A percentile compares a stretch with the other conserved stretches of the same genome.
These are phyloP conservation scores for Pharmacophagus antenor DNA, from an alignment of 2,888 invertebrate genomes.

Conservation along the genomic window DNA sequence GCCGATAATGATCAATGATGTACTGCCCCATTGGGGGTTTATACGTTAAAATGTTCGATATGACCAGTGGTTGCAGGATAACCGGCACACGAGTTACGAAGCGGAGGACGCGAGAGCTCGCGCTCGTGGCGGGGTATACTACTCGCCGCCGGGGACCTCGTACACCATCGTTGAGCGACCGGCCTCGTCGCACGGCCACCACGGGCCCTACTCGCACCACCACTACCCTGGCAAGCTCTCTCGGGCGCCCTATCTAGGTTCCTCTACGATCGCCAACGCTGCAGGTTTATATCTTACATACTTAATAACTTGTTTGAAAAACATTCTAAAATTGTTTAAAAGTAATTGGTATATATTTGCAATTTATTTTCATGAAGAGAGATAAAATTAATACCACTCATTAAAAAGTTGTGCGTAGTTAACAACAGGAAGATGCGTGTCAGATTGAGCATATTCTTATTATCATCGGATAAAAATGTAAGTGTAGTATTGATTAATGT, in stretches of 20 bases:
- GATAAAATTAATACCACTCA: too few relatives aligned
- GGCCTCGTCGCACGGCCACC: slow-evolving; percentile 86
- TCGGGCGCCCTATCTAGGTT: slow-evolving; percentile 85
- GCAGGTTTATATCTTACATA: slow-evolving; percentile 47
- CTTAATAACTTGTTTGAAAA: background rate
- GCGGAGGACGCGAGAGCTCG: slow-evolving; percentile 75
- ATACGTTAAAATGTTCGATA: slow-evolving; percentile 39
- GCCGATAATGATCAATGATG: background rate
- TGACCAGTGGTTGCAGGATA: slow-evolving; percentile 70
- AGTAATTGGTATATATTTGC: too few relatives aligned
- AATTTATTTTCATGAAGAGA: too few relatives aligned
- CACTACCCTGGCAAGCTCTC: slow-evolving; percentile 76
- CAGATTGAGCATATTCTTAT: too few relatives aligned
- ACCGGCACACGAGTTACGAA: slow-evolving; percentile 75
- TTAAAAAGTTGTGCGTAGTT: too few relatives aligned
- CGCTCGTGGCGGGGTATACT: slow-evolving; percentile 87
- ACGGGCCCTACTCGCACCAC: slow-evolving; percentile 81
- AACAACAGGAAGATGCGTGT: too few relatives aligned
- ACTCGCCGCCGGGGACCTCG: slow-evolving; percentile 93
- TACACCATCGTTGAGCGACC: slow-evolving; percentile 93
- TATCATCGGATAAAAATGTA: too few relatives aligned
- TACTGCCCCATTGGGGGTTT: background rate
- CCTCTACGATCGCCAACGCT: slow-evolving; percentile 81
- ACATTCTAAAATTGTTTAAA: background rate
- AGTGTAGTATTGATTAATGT: too few relatives aligned